Evolutionary conservation across 2,888 invertebrate species (phyloP).

Genomic region (Esperia sulphurella): DNA sequence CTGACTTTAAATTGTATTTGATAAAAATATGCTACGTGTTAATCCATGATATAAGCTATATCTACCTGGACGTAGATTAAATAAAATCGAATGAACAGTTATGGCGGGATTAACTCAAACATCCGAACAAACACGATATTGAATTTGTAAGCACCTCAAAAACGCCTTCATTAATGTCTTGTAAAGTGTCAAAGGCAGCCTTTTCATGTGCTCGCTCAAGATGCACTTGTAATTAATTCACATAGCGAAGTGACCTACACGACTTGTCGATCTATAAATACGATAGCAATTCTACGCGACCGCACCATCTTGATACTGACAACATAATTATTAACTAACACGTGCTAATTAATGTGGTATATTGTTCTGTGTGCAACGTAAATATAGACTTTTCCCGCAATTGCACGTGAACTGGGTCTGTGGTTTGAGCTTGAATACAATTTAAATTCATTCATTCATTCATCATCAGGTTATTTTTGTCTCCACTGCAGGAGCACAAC

Average conservation of each 20-base stretch:
- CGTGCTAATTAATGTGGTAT: slow-evolving; percentile 12
- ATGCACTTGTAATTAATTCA: slow-evolving; percentile 20
- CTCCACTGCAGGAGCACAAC: no score
- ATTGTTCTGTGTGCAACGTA: slow-evolving; percentile 17
- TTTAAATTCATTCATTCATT: no score
- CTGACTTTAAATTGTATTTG: no score
- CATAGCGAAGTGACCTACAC: slow-evolving; percentile 17
- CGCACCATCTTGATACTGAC: slow-evolving; percentile 21
- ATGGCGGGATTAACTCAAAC: no score
- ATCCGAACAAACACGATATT: no score
- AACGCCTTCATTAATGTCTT: slow-evolving; percentile 3
- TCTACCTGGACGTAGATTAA: no score
- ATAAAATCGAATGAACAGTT: no score
- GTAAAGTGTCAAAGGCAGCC: slow-evolving; percentile 6
- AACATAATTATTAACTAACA: slow-evolving; percentile 12
- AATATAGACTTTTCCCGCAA: slow-evolving; percentile 14
- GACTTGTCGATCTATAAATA: slow-evolving; percentile 17
- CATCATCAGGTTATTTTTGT: no score
- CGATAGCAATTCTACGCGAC: slow-evolving; percentile 10
- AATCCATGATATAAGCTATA: no score
- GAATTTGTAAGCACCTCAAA: neutral
- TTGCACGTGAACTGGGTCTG: slow-evolving; percentile 18
- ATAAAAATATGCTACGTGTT: no score
- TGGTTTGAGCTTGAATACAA: slow-evolving; percentile 7
- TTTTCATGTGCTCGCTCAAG: slow-evolving; percentile 9